Conservation (phyloP, 2,113 vertebrate genomes). For the Macaca nemestrina region DNA sequence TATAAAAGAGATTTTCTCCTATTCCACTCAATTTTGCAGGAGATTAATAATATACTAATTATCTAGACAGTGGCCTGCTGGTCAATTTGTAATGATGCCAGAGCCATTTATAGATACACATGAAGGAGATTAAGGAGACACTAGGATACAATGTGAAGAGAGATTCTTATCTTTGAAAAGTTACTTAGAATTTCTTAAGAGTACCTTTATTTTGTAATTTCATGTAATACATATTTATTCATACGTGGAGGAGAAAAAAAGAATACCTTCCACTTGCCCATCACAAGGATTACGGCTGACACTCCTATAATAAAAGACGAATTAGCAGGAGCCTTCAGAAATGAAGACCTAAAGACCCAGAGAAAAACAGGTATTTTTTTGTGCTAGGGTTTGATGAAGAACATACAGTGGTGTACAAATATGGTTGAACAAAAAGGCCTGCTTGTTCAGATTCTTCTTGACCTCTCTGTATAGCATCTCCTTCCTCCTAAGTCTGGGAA, state of each 20-base stretch:
- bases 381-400: not conserved
- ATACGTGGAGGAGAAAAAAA: not conserved
- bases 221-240: not conserved
- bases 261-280: not conserved
- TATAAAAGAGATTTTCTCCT: not conserved
- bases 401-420: not conserved
- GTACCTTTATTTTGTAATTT: not conserved
- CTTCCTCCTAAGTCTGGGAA: not conserved
- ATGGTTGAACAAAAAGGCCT: not conserved
- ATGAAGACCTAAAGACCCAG: not conserved
- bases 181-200: constrained; percentile 19
- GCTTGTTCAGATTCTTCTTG: not conserved
- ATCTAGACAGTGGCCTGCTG: not conserved
- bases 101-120: not conserved
- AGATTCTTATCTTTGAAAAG: not conserved
- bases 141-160: not conserved
- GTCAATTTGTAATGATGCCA: not conserved
- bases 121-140: not conserved
- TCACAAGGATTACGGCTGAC: not conserved
- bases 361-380: not conserved
- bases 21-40: not conserved
- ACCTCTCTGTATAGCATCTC: not conserved
- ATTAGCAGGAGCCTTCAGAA: not conserved
- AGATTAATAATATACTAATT: not conserved
- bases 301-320: not conserved